Conservation (phyloP, 2,797 vertebrate genomes). For the Jordanella pulchra region DNA sequence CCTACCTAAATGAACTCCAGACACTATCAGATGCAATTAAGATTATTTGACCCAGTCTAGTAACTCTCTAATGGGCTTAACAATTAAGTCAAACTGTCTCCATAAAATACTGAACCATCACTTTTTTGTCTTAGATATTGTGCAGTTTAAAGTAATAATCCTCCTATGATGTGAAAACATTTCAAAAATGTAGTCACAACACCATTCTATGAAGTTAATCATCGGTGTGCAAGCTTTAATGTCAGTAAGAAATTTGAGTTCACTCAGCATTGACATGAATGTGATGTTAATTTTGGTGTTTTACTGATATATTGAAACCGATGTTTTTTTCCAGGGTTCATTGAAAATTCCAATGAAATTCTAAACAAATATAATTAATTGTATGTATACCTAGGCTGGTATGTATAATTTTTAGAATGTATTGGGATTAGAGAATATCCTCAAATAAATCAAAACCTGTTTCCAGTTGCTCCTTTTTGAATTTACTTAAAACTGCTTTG, state of each 20-base stretch:
- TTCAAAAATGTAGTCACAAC: not conserved
- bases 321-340: not conserved
- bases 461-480: too few species aligned
- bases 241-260: not conserved
- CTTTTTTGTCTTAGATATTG: not conserved
- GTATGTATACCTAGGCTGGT: too few species aligned
- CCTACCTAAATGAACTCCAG: constrained; percentile 28
- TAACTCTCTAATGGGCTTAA: constrained; percentile 6
- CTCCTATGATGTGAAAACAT: not conserved
- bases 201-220: not conserved
- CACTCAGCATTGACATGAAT: not conserved
- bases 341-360: not conserved
- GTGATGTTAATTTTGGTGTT: not conserved
- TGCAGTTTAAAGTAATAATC: not conserved
- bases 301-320: not conserved
- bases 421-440: not conserved
- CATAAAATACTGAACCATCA: constrained; percentile 9
- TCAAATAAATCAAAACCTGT: not conserved
- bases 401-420: not conserved
- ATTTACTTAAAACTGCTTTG: too few species aligned
- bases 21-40: constrained; percentile 16
- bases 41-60: not conserved
- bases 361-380: not conserved
- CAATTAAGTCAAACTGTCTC: not conserved
- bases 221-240: not conserved